phyloP scores from a whole-genome alignment of 2,888 invertebrate species.

The Drosophila borealis region DNA sequence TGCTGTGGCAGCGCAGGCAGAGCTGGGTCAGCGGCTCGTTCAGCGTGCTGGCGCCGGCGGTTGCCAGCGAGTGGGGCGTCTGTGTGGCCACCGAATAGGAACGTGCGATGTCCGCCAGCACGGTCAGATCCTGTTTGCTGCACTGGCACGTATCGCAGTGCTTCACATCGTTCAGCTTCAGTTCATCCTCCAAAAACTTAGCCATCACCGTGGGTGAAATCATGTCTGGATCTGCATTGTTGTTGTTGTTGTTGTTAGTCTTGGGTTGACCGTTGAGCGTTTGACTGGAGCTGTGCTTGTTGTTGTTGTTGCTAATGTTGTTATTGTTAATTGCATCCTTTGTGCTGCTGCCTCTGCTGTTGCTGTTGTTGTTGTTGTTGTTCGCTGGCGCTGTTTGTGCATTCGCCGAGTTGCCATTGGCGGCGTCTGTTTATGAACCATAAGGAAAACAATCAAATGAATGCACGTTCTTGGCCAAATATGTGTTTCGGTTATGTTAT shows the following conservation, averaged over 20 bases:
- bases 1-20: slow-evolving; percentile 88
- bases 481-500: not conserved
- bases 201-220: slow-evolving; percentile 96
- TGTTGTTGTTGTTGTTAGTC: slow-evolving; percentile 33
- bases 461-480: slow-evolving; percentile 5
- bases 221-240: slow-evolving; percentile 76
- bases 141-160: slow-evolving; percentile 94
- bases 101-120: slow-evolving; percentile 87
- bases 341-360: slow-evolving; percentile 24
- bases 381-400: slow-evolving; percentile 38
- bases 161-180: slow-evolving; percentile 90
- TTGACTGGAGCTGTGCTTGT: slow-evolving; percentile 42
- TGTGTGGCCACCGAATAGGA: slow-evolving; percentile 88
- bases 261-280: slow-evolving; percentile 36
- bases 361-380: slow-evolving; percentile 42
- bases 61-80: slow-evolving; percentile 86
- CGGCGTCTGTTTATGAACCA: slow-evolving; percentile 38
- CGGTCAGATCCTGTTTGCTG: slow-evolving; percentile 85
- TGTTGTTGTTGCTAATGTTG: slow-evolving; percentile 51
- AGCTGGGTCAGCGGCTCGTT: slow-evolving; percentile 82
- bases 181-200: slow-evolving; percentile 95
- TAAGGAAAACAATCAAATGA: not conserved
- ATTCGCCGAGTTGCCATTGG: slow-evolving; percentile 45
- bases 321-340: slow-evolving; percentile 44
- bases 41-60: slow-evolving; percentile 39